A percentile compares a stretch with the other conserved stretches of the same genome.
phyloP scores from a whole-genome alignment of 2,888 invertebrate genomes.

The Ctena decussata region DNA sequence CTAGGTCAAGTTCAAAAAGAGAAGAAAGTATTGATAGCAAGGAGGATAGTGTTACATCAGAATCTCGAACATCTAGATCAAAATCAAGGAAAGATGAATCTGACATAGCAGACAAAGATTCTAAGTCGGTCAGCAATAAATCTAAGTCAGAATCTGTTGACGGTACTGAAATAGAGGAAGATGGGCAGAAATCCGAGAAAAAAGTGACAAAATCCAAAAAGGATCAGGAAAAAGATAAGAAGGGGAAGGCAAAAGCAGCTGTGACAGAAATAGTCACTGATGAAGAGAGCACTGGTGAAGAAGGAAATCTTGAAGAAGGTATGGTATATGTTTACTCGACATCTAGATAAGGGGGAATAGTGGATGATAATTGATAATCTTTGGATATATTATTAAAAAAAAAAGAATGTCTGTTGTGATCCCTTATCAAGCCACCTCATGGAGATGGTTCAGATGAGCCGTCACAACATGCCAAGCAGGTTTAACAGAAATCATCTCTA shows the following conservation, averaged over 20 bases:
- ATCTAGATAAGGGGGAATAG: no score
- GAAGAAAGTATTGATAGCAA: neutral
- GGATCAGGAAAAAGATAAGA: constrained; percentile 13
- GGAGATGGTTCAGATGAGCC: no score
- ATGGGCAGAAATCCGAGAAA: neutral
- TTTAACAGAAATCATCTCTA: no score
- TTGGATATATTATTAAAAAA: no score
- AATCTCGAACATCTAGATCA: neutral
- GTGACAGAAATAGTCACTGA: constrained; percentile 5
- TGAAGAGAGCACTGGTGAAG: neutral
- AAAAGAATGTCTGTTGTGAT: no score
- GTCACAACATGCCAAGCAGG: no score
- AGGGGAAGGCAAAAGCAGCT: neutral
- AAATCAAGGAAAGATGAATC: neutral
- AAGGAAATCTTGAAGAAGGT: neutral
- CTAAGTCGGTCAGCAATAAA: neutral
- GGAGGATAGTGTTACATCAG: neutral
- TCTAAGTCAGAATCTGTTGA: constrained; percentile 19
- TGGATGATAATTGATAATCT: no score
- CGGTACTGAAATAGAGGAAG: constrained; percentile 15
- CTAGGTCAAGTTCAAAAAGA: neutral
- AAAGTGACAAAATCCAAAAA: neutral
- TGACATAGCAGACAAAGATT: neutral
- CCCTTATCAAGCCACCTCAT: no score
- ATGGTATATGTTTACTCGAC: no score